Percentiles rank a stretch among this genome's conserved stretches.
These are phyloP conservation scores for Muscicapa striata DNA, from an alignment of 2,797 vertebrate species.

Conservation along the genomic window DNA sequence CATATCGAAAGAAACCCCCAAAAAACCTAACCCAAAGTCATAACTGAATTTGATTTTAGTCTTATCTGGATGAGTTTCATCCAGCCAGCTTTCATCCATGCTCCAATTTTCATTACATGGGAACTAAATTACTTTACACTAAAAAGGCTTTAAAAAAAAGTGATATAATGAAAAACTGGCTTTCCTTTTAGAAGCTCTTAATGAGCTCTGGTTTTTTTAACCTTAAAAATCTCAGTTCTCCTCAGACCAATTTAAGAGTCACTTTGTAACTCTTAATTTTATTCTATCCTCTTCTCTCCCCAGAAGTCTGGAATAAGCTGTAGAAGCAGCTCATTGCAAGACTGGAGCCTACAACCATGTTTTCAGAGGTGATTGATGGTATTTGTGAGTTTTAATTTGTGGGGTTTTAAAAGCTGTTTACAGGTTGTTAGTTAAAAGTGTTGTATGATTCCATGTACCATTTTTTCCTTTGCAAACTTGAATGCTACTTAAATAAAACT, in stretches of 20 bases:
- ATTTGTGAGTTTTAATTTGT: background rate
- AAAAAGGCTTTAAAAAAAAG: constrained; percentile 13
- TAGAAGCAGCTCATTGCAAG: background rate
- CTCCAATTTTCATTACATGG: background rate
- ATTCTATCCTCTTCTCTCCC: background rate
- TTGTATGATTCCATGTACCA: background rate
- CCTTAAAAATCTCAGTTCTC: background rate
- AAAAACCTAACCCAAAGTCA: background rate
- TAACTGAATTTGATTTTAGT: constrained; percentile 8
- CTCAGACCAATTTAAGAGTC: background rate
- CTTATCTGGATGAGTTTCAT: constrained; percentile 4
- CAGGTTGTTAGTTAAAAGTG: background rate
- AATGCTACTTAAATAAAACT: background rate
- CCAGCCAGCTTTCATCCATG: background rate
- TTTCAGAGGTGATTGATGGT: background rate
- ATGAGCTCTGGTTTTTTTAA: background rate
- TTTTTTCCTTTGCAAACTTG: background rate
- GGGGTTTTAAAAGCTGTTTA: background rate
- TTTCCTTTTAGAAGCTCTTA: background rate
- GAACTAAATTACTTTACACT: background rate
- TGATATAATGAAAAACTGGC: background rate
- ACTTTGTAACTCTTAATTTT: background rate
- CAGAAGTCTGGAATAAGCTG: background rate
- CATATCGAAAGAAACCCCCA: background rate
- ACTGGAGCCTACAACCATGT: background rate